These are phyloP conservation scores for Nothocercus julius DNA, from an alignment of 2,113 vertebrate species.

Conservation along the genomic window DNA sequence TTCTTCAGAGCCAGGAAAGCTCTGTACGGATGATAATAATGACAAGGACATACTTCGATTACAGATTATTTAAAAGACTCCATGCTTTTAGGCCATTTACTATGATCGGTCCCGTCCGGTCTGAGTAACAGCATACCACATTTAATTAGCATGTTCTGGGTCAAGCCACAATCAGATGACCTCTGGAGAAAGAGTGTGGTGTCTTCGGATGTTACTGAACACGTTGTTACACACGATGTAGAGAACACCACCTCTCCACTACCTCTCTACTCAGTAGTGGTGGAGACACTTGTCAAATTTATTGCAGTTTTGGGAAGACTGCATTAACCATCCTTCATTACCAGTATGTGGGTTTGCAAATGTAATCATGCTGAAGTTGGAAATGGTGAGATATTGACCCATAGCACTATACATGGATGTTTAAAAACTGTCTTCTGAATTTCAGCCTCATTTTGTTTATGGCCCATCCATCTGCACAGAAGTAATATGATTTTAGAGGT, in stretches of 20 bases:
- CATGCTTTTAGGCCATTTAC: slow-evolving; percentile 22
- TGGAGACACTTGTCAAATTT: not conserved
- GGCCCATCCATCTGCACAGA: not conserved
- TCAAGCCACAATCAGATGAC: not conserved
- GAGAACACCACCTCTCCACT: not conserved
- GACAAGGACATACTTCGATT: slow-evolving; percentile 43
- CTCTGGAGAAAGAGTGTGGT: not conserved
- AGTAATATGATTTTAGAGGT: not conserved
- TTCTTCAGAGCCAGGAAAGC: slow-evolving; percentile 1
- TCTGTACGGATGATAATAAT: not conserved
- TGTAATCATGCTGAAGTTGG: not conserved
- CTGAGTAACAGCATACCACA: slow-evolving; percentile 20
- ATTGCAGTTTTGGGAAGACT: not conserved
- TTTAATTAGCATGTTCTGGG: not conserved
- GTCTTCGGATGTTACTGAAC: not conserved
- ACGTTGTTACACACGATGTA: not conserved
- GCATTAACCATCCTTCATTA: not conserved
- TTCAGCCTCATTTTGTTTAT: not conserved
- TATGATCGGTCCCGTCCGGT: not conserved
- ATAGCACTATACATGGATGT: not conserved
- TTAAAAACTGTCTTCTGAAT: not conserved
- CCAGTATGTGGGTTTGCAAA: not conserved
- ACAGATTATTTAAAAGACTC: not conserved
- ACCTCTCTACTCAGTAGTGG: not conserved
- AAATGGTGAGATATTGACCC: not conserved